Evolutionary conservation across 1,140 invertebrate genomes (phyloP).

Genomic region (Mizuhopecten yessoensis): DNA sequence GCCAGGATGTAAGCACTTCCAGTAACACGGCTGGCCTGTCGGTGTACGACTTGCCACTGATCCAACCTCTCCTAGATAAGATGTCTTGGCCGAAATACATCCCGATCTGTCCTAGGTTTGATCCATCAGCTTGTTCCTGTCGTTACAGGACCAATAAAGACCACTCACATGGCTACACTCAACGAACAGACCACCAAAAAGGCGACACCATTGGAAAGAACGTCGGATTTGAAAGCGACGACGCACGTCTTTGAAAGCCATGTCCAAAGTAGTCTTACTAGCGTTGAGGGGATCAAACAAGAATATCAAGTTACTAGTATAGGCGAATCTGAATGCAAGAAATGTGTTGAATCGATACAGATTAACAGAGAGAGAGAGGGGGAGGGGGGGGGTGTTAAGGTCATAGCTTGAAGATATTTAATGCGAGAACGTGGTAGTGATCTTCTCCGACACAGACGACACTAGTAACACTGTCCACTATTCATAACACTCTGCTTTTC

Average conservation of each 20-base stretch:
- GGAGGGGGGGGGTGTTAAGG: no score
- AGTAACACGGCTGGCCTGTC: background rate
- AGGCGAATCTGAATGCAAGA: no score
- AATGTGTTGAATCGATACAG: no score
- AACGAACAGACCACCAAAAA: background rate
- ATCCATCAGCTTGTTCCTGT: conserved; percentile 43
- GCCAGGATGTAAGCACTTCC: background rate
- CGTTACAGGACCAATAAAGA: background rate
- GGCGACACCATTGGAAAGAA: background rate
- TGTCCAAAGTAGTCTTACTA: no score
- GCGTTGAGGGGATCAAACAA: no score
- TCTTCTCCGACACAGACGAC: no score
- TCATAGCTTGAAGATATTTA: no score
- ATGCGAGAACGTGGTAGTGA: no score
- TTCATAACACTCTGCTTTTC: no score
- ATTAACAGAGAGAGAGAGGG: no score
- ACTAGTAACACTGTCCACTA: no score
- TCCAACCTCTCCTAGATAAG: conserved; percentile 67
- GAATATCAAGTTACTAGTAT: no score
- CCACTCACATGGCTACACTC: background rate
- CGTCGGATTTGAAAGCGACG: background rate
- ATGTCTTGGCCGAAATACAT: conserved; percentile 53
- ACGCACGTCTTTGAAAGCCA: background rate
- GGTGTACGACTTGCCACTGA: conserved; percentile 66
- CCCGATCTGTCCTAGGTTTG: conserved; percentile 68